Percentiles rank a stretch among this genome's conserved stretches.
These are phyloP conservation scores for Phyllotreta cruciferae DNA, from an alignment of 2,888 invertebrate species.

Conservation along the genomic window DNA sequence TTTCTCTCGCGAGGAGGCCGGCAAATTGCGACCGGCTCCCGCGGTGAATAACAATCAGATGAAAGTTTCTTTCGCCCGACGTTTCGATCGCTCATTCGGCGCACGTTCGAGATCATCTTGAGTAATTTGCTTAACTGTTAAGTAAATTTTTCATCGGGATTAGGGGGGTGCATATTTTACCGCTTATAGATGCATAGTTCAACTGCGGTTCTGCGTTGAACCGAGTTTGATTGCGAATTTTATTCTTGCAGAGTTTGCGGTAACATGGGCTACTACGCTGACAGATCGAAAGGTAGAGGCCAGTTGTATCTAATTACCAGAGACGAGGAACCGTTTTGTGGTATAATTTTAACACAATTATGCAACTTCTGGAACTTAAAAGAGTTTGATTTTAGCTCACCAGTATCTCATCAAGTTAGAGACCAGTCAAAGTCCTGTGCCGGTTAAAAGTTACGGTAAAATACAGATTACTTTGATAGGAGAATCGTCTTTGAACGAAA, in stretches of 20 bases:
- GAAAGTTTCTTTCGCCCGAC: neutral
- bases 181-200: no score
- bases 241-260: conserved; percentile 69
- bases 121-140: neutral
- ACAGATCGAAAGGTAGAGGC: conserved; percentile 81
- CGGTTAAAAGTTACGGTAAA: conserved; percentile 78
- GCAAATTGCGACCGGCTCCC: neutral
- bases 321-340: conserved; percentile 92
- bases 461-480: conserved; percentile 81
- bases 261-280: conserved; percentile 94
- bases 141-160: neutral
- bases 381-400: conserved; percentile 68
- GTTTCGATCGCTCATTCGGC: neutral
- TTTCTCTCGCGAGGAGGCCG: neutral
- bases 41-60: conserved; percentile 1
- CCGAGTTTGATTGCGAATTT: neutral
- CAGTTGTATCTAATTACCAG: conserved; percentile 88
- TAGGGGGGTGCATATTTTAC: no score
- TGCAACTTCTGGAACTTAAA: no score
- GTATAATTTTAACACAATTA: conserved; percentile 57
- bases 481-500: conserved; percentile 83
- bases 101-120: conserved; percentile 10
- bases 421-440: conserved; percentile 71
- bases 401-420: conserved; percentile 86
- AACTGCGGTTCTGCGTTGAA: no score